phyloP scores from a whole-genome alignment of 2,797 vertebrate genomes.

The Onychomys arenicola region DNA sequence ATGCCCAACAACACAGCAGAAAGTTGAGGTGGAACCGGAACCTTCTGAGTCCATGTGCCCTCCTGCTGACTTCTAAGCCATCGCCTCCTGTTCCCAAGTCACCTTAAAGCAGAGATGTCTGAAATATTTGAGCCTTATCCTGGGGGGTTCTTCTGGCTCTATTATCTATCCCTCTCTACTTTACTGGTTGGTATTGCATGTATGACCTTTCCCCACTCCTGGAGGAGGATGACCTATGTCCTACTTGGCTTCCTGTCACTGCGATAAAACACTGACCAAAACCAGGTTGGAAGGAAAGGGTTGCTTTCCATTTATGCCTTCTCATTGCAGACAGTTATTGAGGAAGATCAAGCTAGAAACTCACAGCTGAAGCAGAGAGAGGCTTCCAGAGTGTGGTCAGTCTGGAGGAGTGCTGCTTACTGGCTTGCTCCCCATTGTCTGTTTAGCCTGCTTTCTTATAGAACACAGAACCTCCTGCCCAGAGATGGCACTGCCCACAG shows the following conservation, averaged over 20 bases:
- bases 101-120: not conserved
- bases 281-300: not conserved
- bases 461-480: not conserved
- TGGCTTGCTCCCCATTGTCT: not conserved
- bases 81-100: not conserved
- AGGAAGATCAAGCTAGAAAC: too few relatives aligned
- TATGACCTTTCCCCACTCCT: not conserved
- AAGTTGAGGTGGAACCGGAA: not conserved
- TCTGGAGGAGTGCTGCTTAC: not conserved
- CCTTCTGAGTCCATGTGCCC: not conserved
- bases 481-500: not conserved
- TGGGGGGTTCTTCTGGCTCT: not conserved
- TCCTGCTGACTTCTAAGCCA: not conserved
- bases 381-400: too few relatives aligned
- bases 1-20: not conserved
- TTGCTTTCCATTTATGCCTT: not conserved
- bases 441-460: not conserved
- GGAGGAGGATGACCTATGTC: not conserved
- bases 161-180: not conserved
- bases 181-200: not conserved
- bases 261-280: not conserved
- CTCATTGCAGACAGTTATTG: not conserved
- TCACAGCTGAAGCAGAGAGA: not conserved
- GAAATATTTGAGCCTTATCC: not conserved
- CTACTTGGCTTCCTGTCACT: not conserved